These are phyloP conservation scores for Thecocarcelia acutangulata DNA, from an alignment of 2,888 invertebrate genomes.

Conservation along the genomic window DNA sequence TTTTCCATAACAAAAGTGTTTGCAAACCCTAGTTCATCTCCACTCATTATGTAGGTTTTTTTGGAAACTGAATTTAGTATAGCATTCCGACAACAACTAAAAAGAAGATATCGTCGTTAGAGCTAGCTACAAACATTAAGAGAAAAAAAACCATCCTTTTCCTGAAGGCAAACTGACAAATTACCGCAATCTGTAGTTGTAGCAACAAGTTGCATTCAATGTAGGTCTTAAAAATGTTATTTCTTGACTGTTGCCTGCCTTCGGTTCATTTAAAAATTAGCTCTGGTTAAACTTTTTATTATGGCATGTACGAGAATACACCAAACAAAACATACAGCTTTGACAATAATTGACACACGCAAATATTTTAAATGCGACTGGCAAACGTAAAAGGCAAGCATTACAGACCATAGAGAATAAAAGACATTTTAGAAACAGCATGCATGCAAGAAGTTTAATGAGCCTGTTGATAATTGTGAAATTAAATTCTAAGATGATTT, in stretches of 20 bases:
- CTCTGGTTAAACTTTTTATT: conserved; percentile 30
- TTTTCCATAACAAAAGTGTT: background rate
- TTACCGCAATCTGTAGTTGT: conserved; percentile 55
- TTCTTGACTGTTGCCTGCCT: background rate
- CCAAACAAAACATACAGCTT: conserved; percentile 19
- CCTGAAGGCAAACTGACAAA: conserved; percentile 66
- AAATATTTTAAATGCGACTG: conserved; percentile 23
- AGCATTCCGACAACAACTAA: conserved; percentile 2
- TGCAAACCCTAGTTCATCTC: conserved; percentile 17
- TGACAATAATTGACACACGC: conserved; percentile 52
- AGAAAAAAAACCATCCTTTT: conserved; percentile 54
- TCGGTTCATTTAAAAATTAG: conserved; percentile 29
- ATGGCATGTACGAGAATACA: conserved; percentile 10
- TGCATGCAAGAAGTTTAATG: conserved; percentile 40
- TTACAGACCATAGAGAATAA: conserved; percentile 21
- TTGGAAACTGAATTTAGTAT: conserved; percentile 19
- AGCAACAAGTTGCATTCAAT: conserved; percentile 11
- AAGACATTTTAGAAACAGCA: conserved; percentile 16
- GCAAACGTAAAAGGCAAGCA: background rate
- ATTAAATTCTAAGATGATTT: conserved; percentile 10
- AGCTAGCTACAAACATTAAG: conserved; percentile 12
- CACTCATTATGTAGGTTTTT: background rate
- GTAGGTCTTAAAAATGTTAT: conserved; percentile 38
- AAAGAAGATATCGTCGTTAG: background rate
- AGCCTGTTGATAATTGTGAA: conserved; percentile 22